These are phyloP conservation scores for Tenrec ecaudatus DNA, from an alignment of 2,113 vertebrate species.

Conservation along the genomic window DNA sequence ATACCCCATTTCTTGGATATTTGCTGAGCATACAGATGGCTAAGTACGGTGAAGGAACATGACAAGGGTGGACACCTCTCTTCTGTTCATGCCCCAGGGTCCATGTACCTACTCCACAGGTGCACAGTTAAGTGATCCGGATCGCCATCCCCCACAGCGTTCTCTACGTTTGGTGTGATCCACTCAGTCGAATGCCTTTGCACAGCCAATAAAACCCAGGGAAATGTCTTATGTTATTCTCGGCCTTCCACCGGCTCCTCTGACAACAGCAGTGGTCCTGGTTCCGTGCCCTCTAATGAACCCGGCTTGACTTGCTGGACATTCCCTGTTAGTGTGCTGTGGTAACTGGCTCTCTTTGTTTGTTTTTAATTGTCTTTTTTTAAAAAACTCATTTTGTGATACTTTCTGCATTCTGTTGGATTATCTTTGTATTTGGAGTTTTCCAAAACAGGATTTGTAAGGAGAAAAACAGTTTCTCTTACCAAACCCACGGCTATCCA, in stretches of 20 bases:
- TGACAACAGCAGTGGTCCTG: too few species aligned
- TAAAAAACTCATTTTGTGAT: not conserved
- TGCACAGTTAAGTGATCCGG: not conserved
- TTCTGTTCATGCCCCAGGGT: not conserved
- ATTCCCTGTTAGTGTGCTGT: not conserved
- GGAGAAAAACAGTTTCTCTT: not conserved
- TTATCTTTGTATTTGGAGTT: constrained; percentile 35
- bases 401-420: not conserved
- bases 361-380: too few species aligned
- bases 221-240: too few species aligned
- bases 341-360: too few species aligned
- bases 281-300: too few species aligned
- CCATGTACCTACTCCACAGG: not conserved
- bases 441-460: constrained; percentile 26
- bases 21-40: not conserved
- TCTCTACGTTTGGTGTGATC: not conserved
- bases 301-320: too few species aligned
- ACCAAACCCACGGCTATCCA: too few species aligned
- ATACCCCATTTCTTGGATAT: not conserved
- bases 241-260: too few species aligned
- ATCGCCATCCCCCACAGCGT: not conserved
- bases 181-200: not conserved
- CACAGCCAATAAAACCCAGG: not conserved
- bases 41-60: not conserved
- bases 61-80: not conserved